phyloP scores from a whole-genome alignment of 64 coral and sea anemone genomes.

The Trachythela sp. region DNA sequence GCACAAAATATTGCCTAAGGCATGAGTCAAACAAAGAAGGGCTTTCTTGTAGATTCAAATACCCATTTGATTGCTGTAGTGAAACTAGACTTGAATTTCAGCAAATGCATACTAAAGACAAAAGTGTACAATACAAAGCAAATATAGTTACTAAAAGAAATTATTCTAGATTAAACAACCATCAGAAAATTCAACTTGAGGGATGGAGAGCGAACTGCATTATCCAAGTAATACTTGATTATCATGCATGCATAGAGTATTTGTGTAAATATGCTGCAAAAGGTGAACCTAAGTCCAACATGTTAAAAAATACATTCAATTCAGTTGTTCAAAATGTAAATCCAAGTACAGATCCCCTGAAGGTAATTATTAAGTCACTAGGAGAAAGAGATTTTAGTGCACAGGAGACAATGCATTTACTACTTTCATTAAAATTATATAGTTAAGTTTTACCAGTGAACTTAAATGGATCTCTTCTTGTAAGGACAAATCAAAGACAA shows the following conservation, averaged over 20 bases:
- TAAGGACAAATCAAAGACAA: neutral
- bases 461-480: neutral
- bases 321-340: conserved; percentile 1
- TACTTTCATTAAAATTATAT: conserved; percentile 14
- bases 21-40: neutral
- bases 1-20: conserved; percentile 10
- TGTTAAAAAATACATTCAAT: conserved; percentile 8
- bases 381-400: no score
- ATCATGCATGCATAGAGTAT: conserved; percentile 2
- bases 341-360: no score
- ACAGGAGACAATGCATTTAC: conserved; percentile 20
- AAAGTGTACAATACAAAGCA: neutral
- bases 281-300: neutral
- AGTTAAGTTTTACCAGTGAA: conserved; percentile 24
- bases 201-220: neutral
- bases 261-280: conserved; percentile 15
- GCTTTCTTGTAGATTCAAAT: conserved; percentile 7
- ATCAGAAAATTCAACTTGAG: neutral
- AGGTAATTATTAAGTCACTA: no score
- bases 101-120: conserved; percentile 10
- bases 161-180: no score
- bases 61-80: conserved; percentile 10
- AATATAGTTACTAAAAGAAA: conserved; percentile 10
- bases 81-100: conserved; percentile 12
- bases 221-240: conserved; percentile 11